These are phyloP conservation scores for Aldrovandia affinis DNA, from an alignment of 2,797 vertebrate genomes.

Conservation along the genomic window DNA sequence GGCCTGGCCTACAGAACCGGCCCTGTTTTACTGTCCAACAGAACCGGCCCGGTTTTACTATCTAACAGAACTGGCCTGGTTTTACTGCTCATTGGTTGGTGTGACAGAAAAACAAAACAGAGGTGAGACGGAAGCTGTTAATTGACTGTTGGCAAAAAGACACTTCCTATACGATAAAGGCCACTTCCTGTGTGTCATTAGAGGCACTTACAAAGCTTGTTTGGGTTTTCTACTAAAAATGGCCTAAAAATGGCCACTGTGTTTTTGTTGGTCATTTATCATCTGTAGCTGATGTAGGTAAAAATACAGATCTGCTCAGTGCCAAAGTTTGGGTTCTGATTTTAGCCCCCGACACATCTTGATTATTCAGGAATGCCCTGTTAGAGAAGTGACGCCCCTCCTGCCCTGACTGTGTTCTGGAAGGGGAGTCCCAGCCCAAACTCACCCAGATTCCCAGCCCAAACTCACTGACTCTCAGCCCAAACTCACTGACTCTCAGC, in stretches of 20 bases:
- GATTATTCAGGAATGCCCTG: not conserved
- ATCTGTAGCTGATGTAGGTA: too few species aligned
- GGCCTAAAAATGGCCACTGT: constrained; percentile 39
- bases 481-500: too few species aligned
- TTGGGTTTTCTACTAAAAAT: constrained; percentile 72
- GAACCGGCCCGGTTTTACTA: constrained; percentile 23
- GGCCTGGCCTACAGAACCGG: constrained; percentile 27
- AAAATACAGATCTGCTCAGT: not conserved
- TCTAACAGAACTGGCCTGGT: not conserved
- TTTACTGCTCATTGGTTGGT: constrained; percentile 43
- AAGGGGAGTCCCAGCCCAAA: not conserved
- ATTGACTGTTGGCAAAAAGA: constrained; percentile 80
- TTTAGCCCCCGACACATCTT: not conserved
- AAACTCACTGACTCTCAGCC: too few species aligned
- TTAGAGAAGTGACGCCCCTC: not conserved
- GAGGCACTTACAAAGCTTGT: constrained; percentile 75
- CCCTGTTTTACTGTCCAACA: not conserved
- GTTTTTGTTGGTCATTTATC: constrained; percentile 29
- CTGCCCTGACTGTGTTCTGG: not conserved
- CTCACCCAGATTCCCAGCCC: too few species aligned
- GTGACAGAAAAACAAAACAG: constrained; percentile 57
- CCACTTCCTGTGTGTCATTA: constrained; percentile 79
- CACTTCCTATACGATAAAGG: constrained; percentile 59
- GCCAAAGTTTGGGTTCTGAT: not conserved
- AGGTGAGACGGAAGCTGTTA: constrained; percentile 84